Evolutionary conservation across 1,140 invertebrate genomes (phyloP), one percentile per base, ranked within the genome.

Genomic region (Diabrotica virgifera): DNA sequence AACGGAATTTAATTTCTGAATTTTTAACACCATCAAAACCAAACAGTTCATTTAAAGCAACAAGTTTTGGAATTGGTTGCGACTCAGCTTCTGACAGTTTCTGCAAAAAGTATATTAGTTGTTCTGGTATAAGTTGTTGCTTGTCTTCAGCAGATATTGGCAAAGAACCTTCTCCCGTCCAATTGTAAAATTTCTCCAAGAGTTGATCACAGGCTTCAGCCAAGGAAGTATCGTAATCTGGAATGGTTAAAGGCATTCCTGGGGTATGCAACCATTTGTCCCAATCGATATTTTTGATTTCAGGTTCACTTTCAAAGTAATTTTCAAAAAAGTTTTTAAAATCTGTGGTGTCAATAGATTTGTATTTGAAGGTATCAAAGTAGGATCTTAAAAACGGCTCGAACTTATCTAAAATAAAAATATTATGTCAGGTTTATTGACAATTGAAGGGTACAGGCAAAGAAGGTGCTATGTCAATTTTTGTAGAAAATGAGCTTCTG

Each of bases 181-280:
- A 85, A 10, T 77, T 66, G 6, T 82, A 46, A 86, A 85, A 92
- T 51, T 77, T 79, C 11, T 85, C 72, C 37, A 72, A 71, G 6
- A 95, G 79, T 4, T 82, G 74, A 4, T 79, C 81, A 67, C 90
- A 92, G 0, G 82, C 83, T 66, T 89, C 81, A 5, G 84, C 84
- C 68, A 95, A 82, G 13, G 84, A 84, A 40, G 81, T 85, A 77
- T 96, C 89, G 79, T 87, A 97, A 84, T 88, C 80, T 11, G 93
- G 93, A 78, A 93, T 92, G 52, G 90, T 78, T 4, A 89, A 89
- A 2, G 95, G 95, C 90, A 96, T 93, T 57, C 95, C 95, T 59
- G 88, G 85, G 13, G 82, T 83, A 74, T 89, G 82, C 5, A 97
- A 81, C 95, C 96, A 98, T 0, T 83, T 74, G 37, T 95, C 79